Conservation (phyloP, 2,797 vertebrate genomes). For the Sciurus vulgaris region DNA sequence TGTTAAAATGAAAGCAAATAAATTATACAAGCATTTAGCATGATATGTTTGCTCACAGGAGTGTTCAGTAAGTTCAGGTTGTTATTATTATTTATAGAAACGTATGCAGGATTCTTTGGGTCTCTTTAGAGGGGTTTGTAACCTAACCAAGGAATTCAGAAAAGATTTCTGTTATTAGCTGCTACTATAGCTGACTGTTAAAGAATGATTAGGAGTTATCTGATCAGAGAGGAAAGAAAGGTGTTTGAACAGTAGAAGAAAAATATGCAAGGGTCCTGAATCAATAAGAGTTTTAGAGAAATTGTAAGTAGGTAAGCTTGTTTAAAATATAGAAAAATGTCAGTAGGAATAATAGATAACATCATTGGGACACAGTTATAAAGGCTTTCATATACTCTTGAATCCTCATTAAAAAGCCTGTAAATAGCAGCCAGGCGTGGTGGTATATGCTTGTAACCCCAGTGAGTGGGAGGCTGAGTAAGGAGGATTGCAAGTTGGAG, state of each 20-base stretch:
- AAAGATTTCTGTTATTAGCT: constrained; percentile 28
- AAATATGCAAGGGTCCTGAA: background rate
- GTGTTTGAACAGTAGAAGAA: background rate
- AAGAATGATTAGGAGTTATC: constrained; percentile 12
- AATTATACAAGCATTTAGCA: background rate
- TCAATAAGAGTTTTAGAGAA: background rate
- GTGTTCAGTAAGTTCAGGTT: background rate
- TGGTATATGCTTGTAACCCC: too few relatives aligned
- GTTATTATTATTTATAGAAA: background rate
- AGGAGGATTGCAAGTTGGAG: too few relatives aligned
- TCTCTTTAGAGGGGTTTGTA: background rate
- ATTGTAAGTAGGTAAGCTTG: constrained; percentile 25
- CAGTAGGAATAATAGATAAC: constrained; percentile 32
- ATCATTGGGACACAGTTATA: background rate
- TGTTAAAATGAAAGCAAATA: constrained; percentile 39
- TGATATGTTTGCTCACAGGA: background rate
- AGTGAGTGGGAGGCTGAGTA: too few relatives aligned
- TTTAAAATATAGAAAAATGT: constrained; percentile 50
- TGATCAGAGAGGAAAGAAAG: constrained; percentile 46
- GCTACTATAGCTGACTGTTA: background rate
- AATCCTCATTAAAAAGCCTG: background rate
- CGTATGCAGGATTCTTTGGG: background rate
- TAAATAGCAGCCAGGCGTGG: too few relatives aligned
- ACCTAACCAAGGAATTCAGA: background rate
- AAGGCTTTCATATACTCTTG: constrained; percentile 3